Percentiles rank a stretch among this genome's conserved stretches.
phyloP scores from a whole-genome alignment of 2,113 vertebrate genomes.

The Microtus pennsylvanicus region DNA sequence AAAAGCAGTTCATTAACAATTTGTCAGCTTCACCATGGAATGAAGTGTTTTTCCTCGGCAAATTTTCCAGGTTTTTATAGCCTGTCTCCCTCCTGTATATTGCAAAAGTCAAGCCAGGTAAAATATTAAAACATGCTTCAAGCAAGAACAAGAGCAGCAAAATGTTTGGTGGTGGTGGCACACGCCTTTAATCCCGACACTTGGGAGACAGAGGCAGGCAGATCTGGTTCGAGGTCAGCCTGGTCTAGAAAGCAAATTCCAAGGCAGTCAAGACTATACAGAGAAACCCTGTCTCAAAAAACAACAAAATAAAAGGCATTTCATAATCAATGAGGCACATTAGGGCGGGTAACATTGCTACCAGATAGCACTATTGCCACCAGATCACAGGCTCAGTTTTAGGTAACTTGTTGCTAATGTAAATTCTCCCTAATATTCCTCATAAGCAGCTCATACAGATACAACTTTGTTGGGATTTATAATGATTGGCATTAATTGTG shows the following conservation, averaged over 20 bases:
- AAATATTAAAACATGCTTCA: conserved; percentile 24
- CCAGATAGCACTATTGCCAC: neutral
- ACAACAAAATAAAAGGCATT: neutral
- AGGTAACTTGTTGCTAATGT: neutral
- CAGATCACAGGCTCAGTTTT: neutral
- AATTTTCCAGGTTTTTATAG: neutral
- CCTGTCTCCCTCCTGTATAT: neutral
- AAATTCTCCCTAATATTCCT: neutral
- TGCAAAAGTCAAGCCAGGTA: conserved; percentile 34
- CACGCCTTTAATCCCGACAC: neutral
- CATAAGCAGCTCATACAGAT: neutral
- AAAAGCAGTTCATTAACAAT: neutral
- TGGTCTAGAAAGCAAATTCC: neutral
- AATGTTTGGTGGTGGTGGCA: neutral
- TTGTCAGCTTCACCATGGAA: neutral
- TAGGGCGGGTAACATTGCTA: neutral
- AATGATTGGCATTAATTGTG: neutral
- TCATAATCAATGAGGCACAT: neutral
- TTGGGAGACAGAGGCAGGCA: neutral
- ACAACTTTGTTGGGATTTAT: neutral
- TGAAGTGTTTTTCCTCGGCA: neutral
- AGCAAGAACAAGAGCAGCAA: neutral
- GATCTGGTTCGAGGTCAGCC: neutral
- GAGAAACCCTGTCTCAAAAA: neutral
- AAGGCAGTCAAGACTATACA: neutral